Evolutionary conservation across 2,113 vertebrate species (phyloP).

Genomic region (Odocoileus hemionus): DNA sequence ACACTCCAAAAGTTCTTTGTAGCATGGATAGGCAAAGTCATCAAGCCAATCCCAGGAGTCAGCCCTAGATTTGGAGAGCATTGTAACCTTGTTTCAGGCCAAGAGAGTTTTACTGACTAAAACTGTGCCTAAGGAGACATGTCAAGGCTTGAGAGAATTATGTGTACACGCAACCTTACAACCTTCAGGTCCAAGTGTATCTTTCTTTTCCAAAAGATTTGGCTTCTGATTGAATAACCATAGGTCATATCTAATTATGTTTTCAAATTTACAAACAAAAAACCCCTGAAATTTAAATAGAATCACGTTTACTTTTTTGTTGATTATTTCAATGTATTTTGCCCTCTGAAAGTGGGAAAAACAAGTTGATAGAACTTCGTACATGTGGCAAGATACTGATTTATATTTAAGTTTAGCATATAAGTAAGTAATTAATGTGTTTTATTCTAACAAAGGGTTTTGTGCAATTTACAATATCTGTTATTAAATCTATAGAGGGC

Average conservation of each 20-base stretch:
- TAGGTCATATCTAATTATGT: background rate
- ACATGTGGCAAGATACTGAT: background rate
- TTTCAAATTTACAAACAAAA: background rate
- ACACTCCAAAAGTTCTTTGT: background rate
- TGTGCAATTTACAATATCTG: background rate
- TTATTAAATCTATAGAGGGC: background rate
- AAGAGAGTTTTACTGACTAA: background rate
- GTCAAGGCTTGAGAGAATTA: background rate
- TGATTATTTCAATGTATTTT: conserved; percentile 5
- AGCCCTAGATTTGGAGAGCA: background rate
- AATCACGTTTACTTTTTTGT: background rate
- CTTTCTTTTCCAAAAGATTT: background rate
- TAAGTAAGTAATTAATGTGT: background rate
- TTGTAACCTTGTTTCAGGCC: background rate
- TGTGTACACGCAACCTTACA: background rate
- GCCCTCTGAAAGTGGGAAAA: background rate
- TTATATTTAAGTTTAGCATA: background rate
- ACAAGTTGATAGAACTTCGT: background rate
- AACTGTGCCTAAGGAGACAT: background rate
- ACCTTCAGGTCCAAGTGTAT: background rate
- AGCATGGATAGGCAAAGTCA: background rate
- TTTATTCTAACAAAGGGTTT: background rate
- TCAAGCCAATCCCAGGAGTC: background rate
- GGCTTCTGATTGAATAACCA: background rate
- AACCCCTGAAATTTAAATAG: background rate